Conservation (phyloP, 2,797 vertebrate species). For the Melanotaenia maccullochi region DNA sequence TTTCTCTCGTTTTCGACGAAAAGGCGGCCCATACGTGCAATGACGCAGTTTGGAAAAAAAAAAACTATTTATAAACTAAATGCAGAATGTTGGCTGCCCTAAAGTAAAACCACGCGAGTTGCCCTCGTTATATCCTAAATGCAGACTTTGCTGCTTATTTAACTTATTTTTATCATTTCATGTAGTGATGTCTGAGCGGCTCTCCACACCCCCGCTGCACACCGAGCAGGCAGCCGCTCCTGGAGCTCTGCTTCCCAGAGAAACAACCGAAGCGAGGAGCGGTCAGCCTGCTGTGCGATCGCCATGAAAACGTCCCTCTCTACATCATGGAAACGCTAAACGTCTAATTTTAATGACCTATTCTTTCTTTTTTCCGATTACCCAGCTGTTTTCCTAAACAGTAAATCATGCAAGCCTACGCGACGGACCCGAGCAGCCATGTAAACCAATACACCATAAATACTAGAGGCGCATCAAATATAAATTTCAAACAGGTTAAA, state of each 20-base stretch:
- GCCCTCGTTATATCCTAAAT: not conserved
- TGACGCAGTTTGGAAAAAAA: conserved; percentile 83
- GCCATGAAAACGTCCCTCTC: conserved; percentile 1
- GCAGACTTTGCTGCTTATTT: conserved; percentile 3
- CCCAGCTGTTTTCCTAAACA: conserved; percentile 25
- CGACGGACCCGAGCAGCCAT: conserved; percentile 28
- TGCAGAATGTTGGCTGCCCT: conserved; percentile 9
- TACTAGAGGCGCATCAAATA: conserved; percentile 77
- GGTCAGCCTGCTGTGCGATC: conserved; percentile 43
- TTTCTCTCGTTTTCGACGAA: conserved; percentile 60
- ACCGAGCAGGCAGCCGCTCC: conserved; percentile 56
- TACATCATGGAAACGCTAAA: not conserved
- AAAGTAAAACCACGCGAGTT: not conserved
- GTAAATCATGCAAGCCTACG: conserved; percentile 35
- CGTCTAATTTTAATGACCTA: conserved; percentile 24
- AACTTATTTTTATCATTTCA: conserved; percentile 39
- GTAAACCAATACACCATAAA: conserved; percentile 75
- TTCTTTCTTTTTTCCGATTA: conserved; percentile 27
- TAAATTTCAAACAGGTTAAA: conserved; percentile 79
- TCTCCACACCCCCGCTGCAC: conserved; percentile 51
- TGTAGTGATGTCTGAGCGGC: conserved; percentile 26
- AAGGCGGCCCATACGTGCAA: conserved; percentile 61
- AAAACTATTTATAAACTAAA: conserved; percentile 74
- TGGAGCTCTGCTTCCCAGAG: conserved; percentile 62
- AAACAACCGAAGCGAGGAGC: conserved; percentile 39